Evolutionary conservation across 2,113 vertebrate genomes (phyloP).

Genomic region (Ceratotherium simum): DNA sequence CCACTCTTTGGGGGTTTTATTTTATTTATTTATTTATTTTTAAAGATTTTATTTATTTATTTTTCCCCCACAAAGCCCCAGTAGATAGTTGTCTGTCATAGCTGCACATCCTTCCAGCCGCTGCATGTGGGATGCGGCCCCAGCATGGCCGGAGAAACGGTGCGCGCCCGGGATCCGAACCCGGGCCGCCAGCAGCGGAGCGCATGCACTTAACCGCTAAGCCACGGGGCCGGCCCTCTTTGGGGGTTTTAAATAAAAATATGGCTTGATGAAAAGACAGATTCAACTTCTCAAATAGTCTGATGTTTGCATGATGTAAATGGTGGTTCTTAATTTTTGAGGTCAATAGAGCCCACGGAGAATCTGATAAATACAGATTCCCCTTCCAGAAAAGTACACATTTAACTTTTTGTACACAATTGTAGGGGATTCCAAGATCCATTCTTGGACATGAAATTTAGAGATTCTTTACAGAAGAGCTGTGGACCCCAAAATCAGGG

Average conservation of each 20-base stretch:
- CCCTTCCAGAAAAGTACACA: background rate
- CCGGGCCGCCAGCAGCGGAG: too few species aligned
- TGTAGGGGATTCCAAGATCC: background rate
- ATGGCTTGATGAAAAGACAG: background rate
- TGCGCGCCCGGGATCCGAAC: too few species aligned
- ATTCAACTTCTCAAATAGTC: background rate
- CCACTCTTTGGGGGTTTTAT: background rate
- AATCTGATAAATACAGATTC: constrained; percentile 48
- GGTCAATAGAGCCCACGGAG: background rate
- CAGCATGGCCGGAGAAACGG: too few species aligned
- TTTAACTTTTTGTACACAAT: background rate
- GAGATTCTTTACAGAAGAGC: background rate
- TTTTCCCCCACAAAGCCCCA: too few species aligned
- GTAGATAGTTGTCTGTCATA: too few species aligned
- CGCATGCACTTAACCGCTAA: too few species aligned
- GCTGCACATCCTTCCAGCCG: too few species aligned
- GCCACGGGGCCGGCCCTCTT: too few species aligned
- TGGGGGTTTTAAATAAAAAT: constrained; percentile 32
- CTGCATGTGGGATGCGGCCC: too few species aligned
- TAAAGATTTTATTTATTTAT: too few species aligned
- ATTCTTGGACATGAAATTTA: constrained; percentile 36
- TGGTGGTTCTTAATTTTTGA: background rate
- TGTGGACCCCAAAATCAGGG: background rate
- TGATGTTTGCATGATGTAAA: constrained; percentile 5
- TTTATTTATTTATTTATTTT: too few species aligned